Percentiles rank a stretch among this genome's conserved stretches.
phyloP scores from a whole-genome alignment of 2,113 vertebrate genomes.

The Indicator indicator region DNA sequence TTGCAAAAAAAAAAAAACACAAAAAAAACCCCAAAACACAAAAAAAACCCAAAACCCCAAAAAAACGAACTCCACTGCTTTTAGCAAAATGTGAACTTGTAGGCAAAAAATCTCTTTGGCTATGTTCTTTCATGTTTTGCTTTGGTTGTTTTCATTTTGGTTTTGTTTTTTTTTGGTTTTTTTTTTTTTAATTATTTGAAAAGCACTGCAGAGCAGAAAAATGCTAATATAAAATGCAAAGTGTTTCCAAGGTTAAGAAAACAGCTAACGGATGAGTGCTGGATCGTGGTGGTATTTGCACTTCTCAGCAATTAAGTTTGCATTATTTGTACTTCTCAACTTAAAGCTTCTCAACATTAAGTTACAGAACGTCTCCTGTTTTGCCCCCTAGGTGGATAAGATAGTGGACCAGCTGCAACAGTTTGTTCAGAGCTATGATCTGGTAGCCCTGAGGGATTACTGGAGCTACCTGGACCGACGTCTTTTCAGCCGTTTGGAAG shows the following conservation, averaged over 20 bases:
- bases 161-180: background rate
- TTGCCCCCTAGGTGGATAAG: constrained; percentile 88
- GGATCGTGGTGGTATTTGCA: background rate
- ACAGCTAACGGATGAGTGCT: background rate
- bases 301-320: background rate
- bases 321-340: background rate
- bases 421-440: constrained; percentile 88
- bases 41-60: too few species aligned
- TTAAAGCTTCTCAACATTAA: background rate
- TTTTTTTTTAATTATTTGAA: background rate
- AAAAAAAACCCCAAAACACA: too few species aligned
- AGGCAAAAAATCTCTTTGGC: background rate
- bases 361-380: background rate
- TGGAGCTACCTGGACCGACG: constrained; percentile 92
- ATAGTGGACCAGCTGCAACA: constrained; percentile 95
- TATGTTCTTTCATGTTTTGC: background rate
- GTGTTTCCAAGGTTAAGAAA: background rate
- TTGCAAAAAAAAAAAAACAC: background rate
- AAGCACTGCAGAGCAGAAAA: background rate
- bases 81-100: background rate
- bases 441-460: constrained; percentile 89
- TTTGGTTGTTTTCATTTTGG: background rate
- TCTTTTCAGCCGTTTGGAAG: constrained; percentile 93
- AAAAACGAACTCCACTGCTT: background rate
- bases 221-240: background rate